Evolutionary conservation across 2,888 invertebrate species (phyloP).

Genomic region (Gryllus longicercus): DNA sequence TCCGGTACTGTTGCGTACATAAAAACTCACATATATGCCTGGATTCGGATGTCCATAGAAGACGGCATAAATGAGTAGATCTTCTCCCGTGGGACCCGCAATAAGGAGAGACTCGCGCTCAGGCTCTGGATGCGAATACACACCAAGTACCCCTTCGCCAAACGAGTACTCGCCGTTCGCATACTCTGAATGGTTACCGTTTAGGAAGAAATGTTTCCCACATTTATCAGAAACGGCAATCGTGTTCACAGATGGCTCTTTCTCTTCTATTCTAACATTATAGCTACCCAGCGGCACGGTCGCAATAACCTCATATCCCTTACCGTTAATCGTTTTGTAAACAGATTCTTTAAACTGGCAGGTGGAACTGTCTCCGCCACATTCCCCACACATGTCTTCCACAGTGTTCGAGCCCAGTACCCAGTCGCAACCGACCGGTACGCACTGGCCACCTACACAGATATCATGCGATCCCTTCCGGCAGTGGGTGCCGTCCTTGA

Average conservation of each 20-base stretch:
- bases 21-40: neutral
- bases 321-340: neutral
- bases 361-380: slow-evolving; percentile 70
- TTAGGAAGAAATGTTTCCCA: neutral
- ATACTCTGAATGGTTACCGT: neutral
- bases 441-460: slow-evolving; percentile 37
- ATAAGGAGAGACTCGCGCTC: neutral
- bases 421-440: slow-evolving; percentile 93
- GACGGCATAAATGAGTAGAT: neutral
- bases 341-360: neutral
- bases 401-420: slow-evolving; percentile 71
- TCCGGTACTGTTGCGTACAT: neutral
- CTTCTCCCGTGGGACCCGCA: neutral
- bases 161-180: neutral
- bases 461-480: neutral
- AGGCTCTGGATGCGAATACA: neutral
- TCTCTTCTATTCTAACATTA: neutral
- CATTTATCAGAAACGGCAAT: neutral
- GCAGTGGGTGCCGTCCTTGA: neutral
- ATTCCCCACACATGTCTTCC: slow-evolving; percentile 82
- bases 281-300: neutral
- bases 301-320: neutral
- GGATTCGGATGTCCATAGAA: neutral
- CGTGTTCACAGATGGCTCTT: neutral
- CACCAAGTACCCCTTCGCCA: neutral